Percentiles rank a stretch among this genome's conserved stretches.
Evolutionary conservation across 2,113 vertebrate species (phyloP).

Genomic region (Myrmecobius fasciatus): DNA sequence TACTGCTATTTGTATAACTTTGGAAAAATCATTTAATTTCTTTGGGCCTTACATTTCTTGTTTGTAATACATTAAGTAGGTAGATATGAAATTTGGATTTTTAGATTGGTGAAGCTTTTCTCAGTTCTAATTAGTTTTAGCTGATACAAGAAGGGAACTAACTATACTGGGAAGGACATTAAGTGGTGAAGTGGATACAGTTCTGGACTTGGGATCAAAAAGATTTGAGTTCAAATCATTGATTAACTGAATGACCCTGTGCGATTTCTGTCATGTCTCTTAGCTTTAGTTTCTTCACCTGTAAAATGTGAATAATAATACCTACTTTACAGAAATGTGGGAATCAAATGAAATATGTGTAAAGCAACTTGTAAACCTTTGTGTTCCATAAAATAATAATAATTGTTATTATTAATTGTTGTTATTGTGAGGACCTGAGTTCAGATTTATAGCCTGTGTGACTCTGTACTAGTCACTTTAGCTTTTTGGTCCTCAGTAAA

Average conservation of each 20-base stretch:
- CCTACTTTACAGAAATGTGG: not conserved
- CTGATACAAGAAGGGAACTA: not conserved
- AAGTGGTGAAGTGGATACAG: not conserved
- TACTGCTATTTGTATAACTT: not conserved
- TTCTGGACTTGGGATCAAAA: not conserved
- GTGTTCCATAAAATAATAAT: not conserved
- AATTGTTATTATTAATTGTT: not conserved
- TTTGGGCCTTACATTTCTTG: not conserved
- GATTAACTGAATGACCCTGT: not conserved
- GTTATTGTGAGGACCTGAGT: not conserved
- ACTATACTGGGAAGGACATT: not conserved
- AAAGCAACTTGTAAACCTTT: not conserved
- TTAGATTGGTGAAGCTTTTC: not conserved
- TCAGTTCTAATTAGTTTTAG: not conserved
- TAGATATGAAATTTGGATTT: not conserved
- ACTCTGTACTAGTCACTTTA: not conserved
- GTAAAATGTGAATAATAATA: not conserved
- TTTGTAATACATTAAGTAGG: not conserved
- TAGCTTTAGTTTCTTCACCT: not conserved
- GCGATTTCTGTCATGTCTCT: not conserved
- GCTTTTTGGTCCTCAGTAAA: not conserved
- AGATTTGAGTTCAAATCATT: not conserved
- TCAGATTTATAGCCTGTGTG: not conserved
- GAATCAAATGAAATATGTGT: not conserved
- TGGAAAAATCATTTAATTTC: not conserved